A percentile compares a stretch with the other conserved stretches of the same genome.
Evolutionary conservation across 2,888 invertebrate genomes (phyloP).

Genomic region (Eurytoma californica): DNA sequence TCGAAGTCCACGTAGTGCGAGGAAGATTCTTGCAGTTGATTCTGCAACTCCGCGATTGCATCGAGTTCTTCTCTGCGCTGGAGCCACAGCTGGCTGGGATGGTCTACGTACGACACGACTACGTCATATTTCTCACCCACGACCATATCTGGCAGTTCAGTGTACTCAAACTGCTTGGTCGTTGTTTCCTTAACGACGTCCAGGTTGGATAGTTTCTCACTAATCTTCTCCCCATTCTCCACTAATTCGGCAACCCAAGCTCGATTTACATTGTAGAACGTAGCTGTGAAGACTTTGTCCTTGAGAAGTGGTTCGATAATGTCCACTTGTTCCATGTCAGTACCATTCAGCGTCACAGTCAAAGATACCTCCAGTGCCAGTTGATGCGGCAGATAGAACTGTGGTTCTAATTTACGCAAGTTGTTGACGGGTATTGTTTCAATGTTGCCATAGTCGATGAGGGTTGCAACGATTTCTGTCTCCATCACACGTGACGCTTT

Average conservation of each 20-base stretch:
- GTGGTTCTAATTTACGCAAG: slow-evolving; percentile 72
- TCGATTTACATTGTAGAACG: slow-evolving; percentile 76
- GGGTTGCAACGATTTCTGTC: slow-evolving; percentile 76
- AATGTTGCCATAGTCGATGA: slow-evolving; percentile 84
- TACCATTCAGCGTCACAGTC: slow-evolving; percentile 67
- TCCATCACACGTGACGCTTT: slow-evolving; percentile 76
- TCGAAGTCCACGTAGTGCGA: slow-evolving; percentile 77
- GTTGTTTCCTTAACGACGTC: slow-evolving; percentile 54
- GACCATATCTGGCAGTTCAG: slow-evolving; percentile 62
- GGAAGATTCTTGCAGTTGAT: slow-evolving; percentile 79
- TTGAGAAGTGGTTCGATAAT: slow-evolving; percentile 60
- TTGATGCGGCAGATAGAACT: slow-evolving; percentile 67
- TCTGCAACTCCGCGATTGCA: slow-evolving; percentile 80
- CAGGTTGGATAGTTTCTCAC: slow-evolving; percentile 75
- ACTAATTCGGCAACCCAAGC: slow-evolving; percentile 79
- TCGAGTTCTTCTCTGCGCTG: slow-evolving; percentile 79
- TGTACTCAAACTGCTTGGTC: slow-evolving; percentile 61
- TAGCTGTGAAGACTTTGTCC: slow-evolving; percentile 78
- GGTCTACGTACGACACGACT: slow-evolving; percentile 83
- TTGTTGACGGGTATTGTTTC: slow-evolving; percentile 77
- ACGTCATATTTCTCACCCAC: slow-evolving; percentile 73
- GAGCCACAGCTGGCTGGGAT: slow-evolving; percentile 86
- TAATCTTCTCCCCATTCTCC: slow-evolving; percentile 76
- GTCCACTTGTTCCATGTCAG: slow-evolving; percentile 74
- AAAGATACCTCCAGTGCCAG: slow-evolving; percentile 68